phyloP scores from a whole-genome alignment of 2,888 invertebrate species.

The Chromoteleia sp. region DNA sequence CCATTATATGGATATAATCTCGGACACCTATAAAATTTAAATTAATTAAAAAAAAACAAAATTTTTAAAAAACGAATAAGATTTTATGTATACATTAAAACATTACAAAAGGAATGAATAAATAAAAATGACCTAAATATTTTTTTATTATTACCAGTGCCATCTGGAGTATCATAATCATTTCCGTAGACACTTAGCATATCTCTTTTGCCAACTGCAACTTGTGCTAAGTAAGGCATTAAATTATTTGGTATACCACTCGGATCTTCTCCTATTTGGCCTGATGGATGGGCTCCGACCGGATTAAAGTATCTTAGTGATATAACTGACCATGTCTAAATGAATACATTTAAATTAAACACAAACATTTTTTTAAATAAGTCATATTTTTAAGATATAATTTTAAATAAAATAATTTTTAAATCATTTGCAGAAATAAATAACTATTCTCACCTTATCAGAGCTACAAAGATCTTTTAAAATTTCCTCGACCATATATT shows the following conservation, averaged over 20 bases:
- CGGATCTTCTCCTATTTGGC: slow-evolving; percentile 96
- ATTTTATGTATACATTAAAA: too few species aligned
- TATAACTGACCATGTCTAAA: slow-evolving; percentile 91
- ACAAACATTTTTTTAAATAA: not conserved
- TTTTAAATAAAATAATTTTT: not conserved
- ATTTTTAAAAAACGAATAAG: not conserved
- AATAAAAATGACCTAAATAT: too few species aligned
- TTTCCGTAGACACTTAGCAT: slow-evolving; percentile 92
- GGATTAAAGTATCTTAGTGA: slow-evolving; percentile 98
- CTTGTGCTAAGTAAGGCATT: slow-evolving; percentile 97
- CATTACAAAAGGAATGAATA: not conserved
- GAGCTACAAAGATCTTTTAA: slow-evolving; percentile 93
- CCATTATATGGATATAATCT: slow-evolving; percentile 96
- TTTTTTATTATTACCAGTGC: slow-evolving; percentile 89
- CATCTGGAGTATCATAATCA: slow-evolving; percentile 95
- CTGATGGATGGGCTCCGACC: slow-evolving; percentile 96
- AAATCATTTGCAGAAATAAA: slow-evolving; percentile 1
- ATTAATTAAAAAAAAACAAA: not conserved
- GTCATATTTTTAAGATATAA: not conserved
- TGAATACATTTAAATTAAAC: slow-evolving; percentile 19
- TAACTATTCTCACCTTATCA: slow-evolving; percentile 87
- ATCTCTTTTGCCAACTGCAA: slow-evolving; percentile 93
- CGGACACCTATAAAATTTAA: slow-evolving; percentile 76
- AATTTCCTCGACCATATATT: slow-evolving; percentile 97
- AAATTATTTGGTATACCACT: slow-evolving; percentile 96